phyloP scores from a whole-genome alignment of 2,888 invertebrate genomes.

The Drosophila mimetica region DNA sequence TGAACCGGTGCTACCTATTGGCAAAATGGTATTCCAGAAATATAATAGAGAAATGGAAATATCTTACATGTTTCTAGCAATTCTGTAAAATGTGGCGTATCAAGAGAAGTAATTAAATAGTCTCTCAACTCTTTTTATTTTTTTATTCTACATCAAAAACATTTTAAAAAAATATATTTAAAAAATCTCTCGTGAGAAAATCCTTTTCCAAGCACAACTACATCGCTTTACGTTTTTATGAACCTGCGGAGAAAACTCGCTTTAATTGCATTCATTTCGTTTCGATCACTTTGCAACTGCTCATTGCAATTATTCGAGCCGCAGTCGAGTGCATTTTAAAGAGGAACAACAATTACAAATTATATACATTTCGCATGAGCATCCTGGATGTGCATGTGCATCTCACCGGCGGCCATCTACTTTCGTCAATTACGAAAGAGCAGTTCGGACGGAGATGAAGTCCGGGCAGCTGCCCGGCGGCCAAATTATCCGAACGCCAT shows the following conservation, averaged over 20 bases:
- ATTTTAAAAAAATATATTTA: not conserved
- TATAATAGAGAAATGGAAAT: not conserved
- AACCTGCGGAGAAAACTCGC: conserved; percentile 11
- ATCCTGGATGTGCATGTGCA: conserved; percentile 33
- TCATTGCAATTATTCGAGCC: conserved; percentile 32
- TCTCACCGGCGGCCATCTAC: conserved; percentile 58
- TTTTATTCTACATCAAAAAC: too few species aligned
- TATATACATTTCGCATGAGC: conserved; percentile 56
- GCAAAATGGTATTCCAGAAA: not conserved
- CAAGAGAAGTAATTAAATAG: too few species aligned
- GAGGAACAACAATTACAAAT: conserved; percentile 62
- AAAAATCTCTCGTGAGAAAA: conserved; percentile 1
- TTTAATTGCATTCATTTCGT: conserved; percentile 35
- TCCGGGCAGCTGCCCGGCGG: conserved; percentile 56
- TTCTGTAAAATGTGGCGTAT: too few species aligned
- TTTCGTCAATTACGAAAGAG: conserved; percentile 73
- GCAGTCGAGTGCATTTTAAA: conserved; percentile 65
- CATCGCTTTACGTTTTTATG: conserved; percentile 1
- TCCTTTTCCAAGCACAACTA: not conserved
- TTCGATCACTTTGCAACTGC: conserved; percentile 37
- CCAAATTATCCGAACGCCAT: conserved; percentile 76
- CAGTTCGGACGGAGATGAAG: conserved; percentile 10
- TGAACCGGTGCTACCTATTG: not conserved
- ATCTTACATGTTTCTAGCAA: not conserved
- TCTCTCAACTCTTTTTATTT: too few species aligned